Evolutionary conservation across 2,888 invertebrate genomes (phyloP).

Genomic region (Tenthredo mesomela): DNA sequence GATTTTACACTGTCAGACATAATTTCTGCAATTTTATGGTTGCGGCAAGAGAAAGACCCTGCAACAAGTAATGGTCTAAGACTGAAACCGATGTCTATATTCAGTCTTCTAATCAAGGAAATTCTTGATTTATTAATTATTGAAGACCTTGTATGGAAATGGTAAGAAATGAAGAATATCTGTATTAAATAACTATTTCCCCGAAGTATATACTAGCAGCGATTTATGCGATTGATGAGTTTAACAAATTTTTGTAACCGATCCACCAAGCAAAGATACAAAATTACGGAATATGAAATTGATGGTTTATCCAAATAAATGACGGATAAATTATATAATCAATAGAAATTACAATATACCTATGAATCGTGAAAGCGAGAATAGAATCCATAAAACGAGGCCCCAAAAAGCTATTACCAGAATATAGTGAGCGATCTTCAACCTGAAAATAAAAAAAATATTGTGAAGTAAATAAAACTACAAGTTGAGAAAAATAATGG

Average conservation of each 20-base stretch:
- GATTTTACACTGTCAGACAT: constrained; percentile 42
- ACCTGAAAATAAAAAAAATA: constrained; percentile 58
- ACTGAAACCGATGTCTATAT: neutral
- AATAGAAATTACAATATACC: constrained; percentile 18
- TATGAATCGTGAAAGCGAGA: neutral
- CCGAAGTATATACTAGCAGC: neutral
- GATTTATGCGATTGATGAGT: neutral
- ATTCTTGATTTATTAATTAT: neutral
- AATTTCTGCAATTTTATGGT: constrained; percentile 26
- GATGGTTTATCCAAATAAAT: neutral
- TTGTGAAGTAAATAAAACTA: neutral
- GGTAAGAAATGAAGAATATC: neutral
- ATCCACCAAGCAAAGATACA: neutral
- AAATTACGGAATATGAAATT: neutral
- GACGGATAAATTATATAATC: neutral
- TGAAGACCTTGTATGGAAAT: neutral
- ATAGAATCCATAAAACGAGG: neutral
- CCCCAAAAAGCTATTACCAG: constrained; percentile 54
- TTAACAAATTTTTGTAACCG: neutral
- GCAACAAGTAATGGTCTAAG: neutral
- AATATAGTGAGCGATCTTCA: constrained; percentile 71
- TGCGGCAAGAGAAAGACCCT: neutral
- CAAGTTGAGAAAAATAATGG: neutral
- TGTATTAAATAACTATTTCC: neutral
- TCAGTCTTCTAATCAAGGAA: neutral